phyloP scores from a whole-genome alignment of 2,888 invertebrate genomes.

The Plebejus anna region DNA sequence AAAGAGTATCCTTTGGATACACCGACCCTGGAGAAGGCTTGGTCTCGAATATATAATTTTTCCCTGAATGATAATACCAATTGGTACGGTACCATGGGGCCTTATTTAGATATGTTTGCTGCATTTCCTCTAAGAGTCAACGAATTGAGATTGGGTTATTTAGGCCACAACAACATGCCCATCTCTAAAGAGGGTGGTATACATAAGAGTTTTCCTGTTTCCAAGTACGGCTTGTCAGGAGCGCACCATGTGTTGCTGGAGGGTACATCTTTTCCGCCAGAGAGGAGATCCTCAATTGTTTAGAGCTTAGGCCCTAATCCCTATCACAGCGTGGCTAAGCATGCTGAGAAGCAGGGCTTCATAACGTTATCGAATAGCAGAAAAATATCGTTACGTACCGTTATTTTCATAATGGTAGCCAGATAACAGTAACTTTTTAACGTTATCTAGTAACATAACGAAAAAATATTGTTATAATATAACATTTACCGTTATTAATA shows the following conservation, averaged over 20 bases:
- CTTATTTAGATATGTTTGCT: conserved; percentile 16
- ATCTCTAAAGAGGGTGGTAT: conserved; percentile 36
- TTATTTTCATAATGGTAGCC: too few relatives aligned
- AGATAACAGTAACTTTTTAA: too few relatives aligned
- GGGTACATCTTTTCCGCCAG: conserved; percentile 39
- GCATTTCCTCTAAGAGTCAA: conserved; percentile 25
- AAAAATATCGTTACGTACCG: too few relatives aligned
- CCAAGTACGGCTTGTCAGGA: conserved; percentile 40
- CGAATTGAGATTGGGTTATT: conserved; percentile 30
- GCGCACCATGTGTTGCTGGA: conserved; percentile 41
- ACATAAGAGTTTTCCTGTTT: conserved; percentile 38
- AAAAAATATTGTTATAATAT: too few relatives aligned
- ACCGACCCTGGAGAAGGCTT: accelerated
- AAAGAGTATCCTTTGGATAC: background rate
- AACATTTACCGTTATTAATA: too few relatives aligned
- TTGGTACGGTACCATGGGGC: background rate
- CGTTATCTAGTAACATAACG: too few relatives aligned
- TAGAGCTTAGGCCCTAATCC: conserved; percentile 38
- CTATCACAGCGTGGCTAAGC: conserved; percentile 41
- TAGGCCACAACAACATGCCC: conserved; percentile 40
- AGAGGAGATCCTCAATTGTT: conserved; percentile 36
- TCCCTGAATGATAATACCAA: background rate
- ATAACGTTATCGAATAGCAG: too few relatives aligned
- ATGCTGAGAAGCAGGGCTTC: conserved; percentile 35
- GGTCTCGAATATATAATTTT: background rate